Conservation (phyloP, 2,797 vertebrate genomes). For the Silurus aristotelis region DNA sequence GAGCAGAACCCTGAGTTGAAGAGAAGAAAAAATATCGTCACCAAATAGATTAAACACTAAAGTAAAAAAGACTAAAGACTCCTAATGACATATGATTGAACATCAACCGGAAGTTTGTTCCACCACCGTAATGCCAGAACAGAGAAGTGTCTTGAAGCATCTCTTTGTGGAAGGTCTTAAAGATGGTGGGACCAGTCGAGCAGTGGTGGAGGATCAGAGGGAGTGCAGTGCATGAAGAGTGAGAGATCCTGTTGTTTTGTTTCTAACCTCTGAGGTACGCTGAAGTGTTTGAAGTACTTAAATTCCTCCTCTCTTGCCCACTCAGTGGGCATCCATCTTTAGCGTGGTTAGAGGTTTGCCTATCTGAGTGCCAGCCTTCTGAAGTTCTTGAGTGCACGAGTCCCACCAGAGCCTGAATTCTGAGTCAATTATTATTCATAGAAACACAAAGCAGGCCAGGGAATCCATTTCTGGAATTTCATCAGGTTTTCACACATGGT, state of each 20-base stretch:
- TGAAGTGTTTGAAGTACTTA: constrained; percentile 48
- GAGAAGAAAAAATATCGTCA: too few relatives aligned
- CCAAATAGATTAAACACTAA: too few relatives aligned
- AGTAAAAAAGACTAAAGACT: too few relatives aligned
- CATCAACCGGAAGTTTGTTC: too few relatives aligned
- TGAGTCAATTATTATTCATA: constrained; percentile 15
- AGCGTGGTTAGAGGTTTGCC: constrained; percentile 35
- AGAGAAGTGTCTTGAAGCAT: too few relatives aligned
- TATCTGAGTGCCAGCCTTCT: constrained; percentile 48
- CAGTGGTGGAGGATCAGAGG: too few relatives aligned
- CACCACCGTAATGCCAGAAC: too few relatives aligned
- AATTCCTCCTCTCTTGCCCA: constrained; percentile 43
- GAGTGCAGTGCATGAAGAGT: too few relatives aligned
- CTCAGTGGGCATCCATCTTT: constrained; percentile 39
- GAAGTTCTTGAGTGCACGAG: constrained; percentile 59
- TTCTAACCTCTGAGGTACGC: constrained; percentile 34
- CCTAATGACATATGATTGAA: too few relatives aligned
- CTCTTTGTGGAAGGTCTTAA: too few relatives aligned
- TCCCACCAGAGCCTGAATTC: constrained; percentile 28
- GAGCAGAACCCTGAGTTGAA: too few relatives aligned
- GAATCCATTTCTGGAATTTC: background rate
- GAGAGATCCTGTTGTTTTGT: constrained; percentile 36
- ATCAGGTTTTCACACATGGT: background rate
- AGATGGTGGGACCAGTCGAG: too few relatives aligned
- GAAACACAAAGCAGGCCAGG: background rate